Evolutionary conservation across 2,113 vertebrate species (phyloP), one percentile per base, ranked within the genome.

Genomic region (Podilymbus podiceps): DNA sequence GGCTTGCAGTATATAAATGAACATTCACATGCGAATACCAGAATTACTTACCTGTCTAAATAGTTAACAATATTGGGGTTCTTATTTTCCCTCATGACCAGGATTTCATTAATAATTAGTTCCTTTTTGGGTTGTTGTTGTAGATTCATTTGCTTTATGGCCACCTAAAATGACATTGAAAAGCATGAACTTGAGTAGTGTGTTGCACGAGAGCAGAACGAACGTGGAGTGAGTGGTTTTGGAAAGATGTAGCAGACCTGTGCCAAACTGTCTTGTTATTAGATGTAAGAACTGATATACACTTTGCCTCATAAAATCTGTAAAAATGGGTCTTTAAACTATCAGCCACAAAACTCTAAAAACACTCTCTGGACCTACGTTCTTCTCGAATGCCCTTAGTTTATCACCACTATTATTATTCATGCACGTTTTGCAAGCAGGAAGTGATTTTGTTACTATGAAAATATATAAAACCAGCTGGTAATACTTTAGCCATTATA

Each of bases 21-120:
- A 74, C 31, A 38, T 35, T 73, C 44, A 30, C 0, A 0, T 38
- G 10, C 5, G 11, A 71, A 68, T 6, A 68, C 9, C 46, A 62
- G 22, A 50, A 83, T 28, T 50, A 97, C 98, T 96, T 87, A 99
- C 99, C 99, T 99, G 98, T 99, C 99, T 98, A 99, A 98, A 98
- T 99, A 99, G 98, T 99, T 99, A 66, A 99, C 99, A 90, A 99
- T 99, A 92, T 99, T 99, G 52, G 99, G 98, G 98, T 99, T 99
- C 97, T 99, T 99, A 99, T 99, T 99, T 99, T 99, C 99, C 99
- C 99, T 99, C 99, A 99, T 99, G 98, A 99, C 99, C 83, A 99
- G 97, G 97, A 99, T 99, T 98, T 99, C 99, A 97, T 99, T 99
- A 98, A 99, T 99, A 98, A 99, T 99, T 98, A 99, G 98, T 98